Evolutionary conservation across 2,797 vertebrate genomes (phyloP).

Genomic region (Cossypha heuglini): DNA sequence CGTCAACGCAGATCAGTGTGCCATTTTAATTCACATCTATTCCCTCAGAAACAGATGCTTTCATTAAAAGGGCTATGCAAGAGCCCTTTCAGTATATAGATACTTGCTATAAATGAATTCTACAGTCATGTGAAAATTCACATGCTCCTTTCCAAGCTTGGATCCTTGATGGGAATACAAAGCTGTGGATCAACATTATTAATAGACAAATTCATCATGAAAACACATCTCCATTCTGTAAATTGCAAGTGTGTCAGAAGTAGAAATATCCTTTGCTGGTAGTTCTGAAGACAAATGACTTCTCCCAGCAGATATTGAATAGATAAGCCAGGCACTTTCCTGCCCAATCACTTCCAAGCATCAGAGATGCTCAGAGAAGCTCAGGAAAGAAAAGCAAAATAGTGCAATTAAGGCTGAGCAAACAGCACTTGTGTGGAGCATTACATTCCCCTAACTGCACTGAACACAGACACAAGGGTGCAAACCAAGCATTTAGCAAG

Average conservation of each 20-base stretch:
- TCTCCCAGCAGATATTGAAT: background rate
- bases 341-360: background rate
- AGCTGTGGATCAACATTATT: background rate
- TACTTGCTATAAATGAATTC: background rate
- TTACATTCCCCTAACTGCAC: background rate
- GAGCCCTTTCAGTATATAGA: background rate
- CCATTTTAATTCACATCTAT: slow-evolving; percentile 18
- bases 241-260: background rate
- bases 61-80: background rate
- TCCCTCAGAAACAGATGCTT: slow-evolving; percentile 1
- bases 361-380: background rate
- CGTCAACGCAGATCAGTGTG: slow-evolving; percentile 29
- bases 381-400: background rate
- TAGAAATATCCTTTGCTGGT: background rate
- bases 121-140: background rate
- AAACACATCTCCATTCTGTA: background rate
- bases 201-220: background rate
- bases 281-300: background rate
- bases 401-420: background rate
- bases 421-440: background rate
- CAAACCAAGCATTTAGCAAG: background rate
- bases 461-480: background rate
- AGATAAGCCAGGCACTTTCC: background rate
- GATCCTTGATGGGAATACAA: background rate
- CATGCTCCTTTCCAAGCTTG: background rate